Percentiles rank a stretch among this genome's conserved stretches.
phyloP scores from a whole-genome alignment of 2,113 vertebrate genomes.

The Mobula birostris region DNA sequence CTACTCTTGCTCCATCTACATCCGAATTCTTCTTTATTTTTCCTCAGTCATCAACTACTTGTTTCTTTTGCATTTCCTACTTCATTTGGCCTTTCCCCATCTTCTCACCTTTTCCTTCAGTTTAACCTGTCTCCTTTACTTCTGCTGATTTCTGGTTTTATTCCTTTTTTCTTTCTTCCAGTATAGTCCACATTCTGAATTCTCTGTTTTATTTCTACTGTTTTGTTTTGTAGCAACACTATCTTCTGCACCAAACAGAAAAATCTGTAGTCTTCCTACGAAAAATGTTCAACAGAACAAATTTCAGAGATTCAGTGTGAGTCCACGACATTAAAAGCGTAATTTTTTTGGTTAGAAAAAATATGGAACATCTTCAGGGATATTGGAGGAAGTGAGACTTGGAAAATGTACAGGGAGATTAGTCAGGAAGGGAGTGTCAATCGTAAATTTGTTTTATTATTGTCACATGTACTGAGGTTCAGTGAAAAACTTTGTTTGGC shows the following conservation, averaged over 20 bases:
- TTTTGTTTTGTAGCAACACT: not conserved
- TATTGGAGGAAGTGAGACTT: not conserved
- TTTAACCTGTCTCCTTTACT: not conserved
- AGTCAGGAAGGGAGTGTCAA: not conserved
- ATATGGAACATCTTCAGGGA: not conserved
- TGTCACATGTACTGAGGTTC: too few species aligned
- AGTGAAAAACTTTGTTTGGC: too few species aligned
- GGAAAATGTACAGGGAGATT: not conserved
- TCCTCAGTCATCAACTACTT: not conserved
- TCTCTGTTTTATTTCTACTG: not conserved
- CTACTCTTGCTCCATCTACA: not conserved
- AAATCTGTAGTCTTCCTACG: not conserved
- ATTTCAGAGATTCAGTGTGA: not conserved
- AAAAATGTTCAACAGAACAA: not conserved
- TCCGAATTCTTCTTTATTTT: not conserved
- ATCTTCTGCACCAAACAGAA: not conserved
- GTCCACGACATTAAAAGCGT: not conserved
- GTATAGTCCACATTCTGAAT: not conserved
- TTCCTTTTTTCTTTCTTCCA: not conserved
- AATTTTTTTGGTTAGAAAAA: not conserved
- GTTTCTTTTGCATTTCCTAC: not conserved
- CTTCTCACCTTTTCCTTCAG: not conserved
- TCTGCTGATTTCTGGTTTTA: not conserved
- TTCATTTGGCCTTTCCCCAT: not conserved
- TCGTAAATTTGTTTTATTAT: too few species aligned